Base-by-base conservation (phyloP, 2,113 vertebrate genomes). In the Larimichthys polyactis region DNA sequence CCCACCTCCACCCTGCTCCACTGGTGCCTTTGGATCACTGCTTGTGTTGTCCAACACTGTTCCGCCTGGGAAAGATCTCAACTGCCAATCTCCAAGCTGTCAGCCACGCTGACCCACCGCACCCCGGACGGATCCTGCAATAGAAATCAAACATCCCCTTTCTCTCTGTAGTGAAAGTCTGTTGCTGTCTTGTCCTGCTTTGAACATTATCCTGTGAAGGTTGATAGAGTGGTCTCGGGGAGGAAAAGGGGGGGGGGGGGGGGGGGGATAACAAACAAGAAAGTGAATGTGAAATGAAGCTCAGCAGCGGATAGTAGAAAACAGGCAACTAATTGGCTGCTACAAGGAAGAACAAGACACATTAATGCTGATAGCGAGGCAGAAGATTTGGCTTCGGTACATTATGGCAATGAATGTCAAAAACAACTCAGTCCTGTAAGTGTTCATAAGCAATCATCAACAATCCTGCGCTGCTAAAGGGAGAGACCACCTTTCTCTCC, bases 81-180 rank as follows among this genome's bases (percentile, higher is more conserved):
- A 66, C 90, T 80, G 90, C 93, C 94, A 91, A 92, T 93, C 92
- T 92, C 83, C 32, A 36, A 87, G 79, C 93, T 90, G 92, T 93
- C 91, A 90, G 89, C 81, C 77, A 8, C 71, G 14, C 67, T 92
- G 90, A 93, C 91, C 94, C 55, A 19, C 27, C 20, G 43, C 83
- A 90, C 75, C 90, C 87, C 71, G 16, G 60, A 81, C 55, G 43
- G 62, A 80, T 87, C 87, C 87, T 76, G 84, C 81, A 71, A 60
- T 32, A 82, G 79, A 88, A 92, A 92, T 92, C 92, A 91, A 91
- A 90, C 80, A 60, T 49, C 51, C 51, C 36, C 75, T 68, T 78
- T 82, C 85, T 81, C 88, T 91, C 84, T 85, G 68, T 81, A 44
- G 24, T 67, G 76, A 62, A 67, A 85, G 82, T 89, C 84, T 90